Conservation (phyloP, 2,797 vertebrate species). For the Spatula clypeata region DNA sequence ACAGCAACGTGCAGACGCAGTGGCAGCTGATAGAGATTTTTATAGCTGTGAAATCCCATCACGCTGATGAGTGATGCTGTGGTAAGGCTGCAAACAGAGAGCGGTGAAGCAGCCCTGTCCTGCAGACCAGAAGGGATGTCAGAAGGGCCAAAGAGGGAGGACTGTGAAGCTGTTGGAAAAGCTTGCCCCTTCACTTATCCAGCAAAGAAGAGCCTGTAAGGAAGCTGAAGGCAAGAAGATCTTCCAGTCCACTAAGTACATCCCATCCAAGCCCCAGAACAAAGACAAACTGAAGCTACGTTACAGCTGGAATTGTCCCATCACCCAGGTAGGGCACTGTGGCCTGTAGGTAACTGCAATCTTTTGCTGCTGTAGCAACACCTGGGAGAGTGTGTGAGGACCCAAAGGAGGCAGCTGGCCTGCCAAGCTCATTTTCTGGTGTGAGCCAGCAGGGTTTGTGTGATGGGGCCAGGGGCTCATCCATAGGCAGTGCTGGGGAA, state of each 20-base stretch:
- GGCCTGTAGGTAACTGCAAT: background rate
- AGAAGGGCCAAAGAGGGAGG: background rate
- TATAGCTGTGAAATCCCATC: background rate
- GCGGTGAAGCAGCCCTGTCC: background rate
- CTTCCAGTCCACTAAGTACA: background rate
- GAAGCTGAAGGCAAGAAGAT: background rate
- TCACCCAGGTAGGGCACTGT: background rate
- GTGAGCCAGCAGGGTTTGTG: background rate
- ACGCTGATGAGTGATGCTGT: background rate
- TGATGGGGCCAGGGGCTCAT: background rate
- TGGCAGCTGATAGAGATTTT: background rate
- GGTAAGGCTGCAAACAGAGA: background rate
- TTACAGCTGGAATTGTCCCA: background rate
- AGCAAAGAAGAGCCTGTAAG: background rate
- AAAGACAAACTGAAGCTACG: background rate
- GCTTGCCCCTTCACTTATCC: background rate
- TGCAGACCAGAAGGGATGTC: background rate
- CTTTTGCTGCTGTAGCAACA: background rate
- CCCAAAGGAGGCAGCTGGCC: background rate
- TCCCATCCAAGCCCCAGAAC: background rate
- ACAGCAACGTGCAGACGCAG: background rate
- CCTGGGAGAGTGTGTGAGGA: background rate
- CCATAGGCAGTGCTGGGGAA: background rate
- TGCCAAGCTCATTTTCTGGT: background rate
- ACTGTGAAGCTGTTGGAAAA: background rate